Evolutionary conservation across 2,113 vertebrate genomes (phyloP).

Genomic region (Silurus asotus): DNA sequence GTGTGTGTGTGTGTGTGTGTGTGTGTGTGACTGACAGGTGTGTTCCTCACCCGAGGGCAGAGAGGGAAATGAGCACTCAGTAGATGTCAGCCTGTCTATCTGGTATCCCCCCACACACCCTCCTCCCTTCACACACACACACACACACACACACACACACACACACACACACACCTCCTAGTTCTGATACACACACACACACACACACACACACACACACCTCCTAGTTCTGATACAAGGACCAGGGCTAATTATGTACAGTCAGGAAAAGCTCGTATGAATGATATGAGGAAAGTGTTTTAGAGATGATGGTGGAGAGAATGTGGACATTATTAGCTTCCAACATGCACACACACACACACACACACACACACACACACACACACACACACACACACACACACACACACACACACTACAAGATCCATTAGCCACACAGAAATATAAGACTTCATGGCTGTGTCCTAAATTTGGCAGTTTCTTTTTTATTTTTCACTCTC

Average conservation of each 20-base stretch:
- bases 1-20: conserved; percentile 38
- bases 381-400: not conserved
- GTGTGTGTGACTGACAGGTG: conserved; percentile 60
- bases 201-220: not conserved
- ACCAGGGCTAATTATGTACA: conserved; percentile 33
- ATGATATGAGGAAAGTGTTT: conserved; percentile 35
- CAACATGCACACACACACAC: not conserved
- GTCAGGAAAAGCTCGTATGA: conserved; percentile 34
- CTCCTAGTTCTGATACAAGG: conserved; percentile 5
- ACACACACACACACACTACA: not conserved
- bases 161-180: not conserved
- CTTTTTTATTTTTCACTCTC: not conserved
- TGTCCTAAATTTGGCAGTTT: not conserved
- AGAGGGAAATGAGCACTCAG: conserved; percentile 54
- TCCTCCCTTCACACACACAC: not conserved
- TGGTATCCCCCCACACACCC: not conserved
- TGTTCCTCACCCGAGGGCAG: conserved; percentile 56
- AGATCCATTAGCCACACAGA: not conserved
- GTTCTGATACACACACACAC: conserved; percentile 19
- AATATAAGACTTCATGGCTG: not conserved
- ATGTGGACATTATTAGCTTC: conserved; percentile 12
- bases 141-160: conserved; percentile 13
- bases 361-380: conserved; percentile 8
- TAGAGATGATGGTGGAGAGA: conserved; percentile 18
- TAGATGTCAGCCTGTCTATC: conserved; percentile 56